Evolutionary conservation across 2,113 vertebrate species (phyloP).

Genomic region (Tychaedon coryphoeus): DNA sequence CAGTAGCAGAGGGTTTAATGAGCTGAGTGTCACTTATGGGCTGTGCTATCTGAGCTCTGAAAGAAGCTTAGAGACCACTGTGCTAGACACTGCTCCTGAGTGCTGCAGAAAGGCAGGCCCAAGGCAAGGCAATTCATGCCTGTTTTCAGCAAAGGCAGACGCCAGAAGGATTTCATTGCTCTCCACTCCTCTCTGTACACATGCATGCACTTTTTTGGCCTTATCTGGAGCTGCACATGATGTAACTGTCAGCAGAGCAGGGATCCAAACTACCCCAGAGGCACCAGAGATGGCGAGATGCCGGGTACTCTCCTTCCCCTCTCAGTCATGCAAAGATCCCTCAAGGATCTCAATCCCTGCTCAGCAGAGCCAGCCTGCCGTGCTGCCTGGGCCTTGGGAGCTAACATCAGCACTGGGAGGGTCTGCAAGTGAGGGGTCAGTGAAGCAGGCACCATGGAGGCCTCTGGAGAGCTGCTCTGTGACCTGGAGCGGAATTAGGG

Average conservation of each 20-base stretch:
- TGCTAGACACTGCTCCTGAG: not conserved
- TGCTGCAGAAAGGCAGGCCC: not conserved
- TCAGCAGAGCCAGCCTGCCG: rapidly evolving
- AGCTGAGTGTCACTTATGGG: rapidly evolving
- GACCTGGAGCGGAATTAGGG: not conserved
- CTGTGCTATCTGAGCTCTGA: not conserved
- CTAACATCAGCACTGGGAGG: not conserved
- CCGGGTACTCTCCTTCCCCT: not conserved
- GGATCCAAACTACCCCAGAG: not conserved
- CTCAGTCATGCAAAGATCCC: not conserved
- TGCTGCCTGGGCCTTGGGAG: not conserved
- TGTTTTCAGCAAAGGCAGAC: not conserved
- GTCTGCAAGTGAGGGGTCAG: not conserved
- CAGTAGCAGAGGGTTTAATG: not conserved
- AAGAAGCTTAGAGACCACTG: rapidly evolving
- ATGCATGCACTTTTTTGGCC: not conserved
- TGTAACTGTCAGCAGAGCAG: not conserved
- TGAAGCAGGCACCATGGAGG: not conserved
- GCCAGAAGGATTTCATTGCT: not conserved
- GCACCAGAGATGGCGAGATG: rapidly evolving
- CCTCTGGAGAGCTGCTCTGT: not conserved
- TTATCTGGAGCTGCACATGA: not conserved
- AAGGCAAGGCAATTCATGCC: not conserved
- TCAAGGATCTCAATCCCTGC: not conserved
- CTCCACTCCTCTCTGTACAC: not conserved